These are phyloP conservation scores for Calephelis perditalis DNA, from an alignment of 2,888 invertebrate species.

Conservation along the genomic window DNA sequence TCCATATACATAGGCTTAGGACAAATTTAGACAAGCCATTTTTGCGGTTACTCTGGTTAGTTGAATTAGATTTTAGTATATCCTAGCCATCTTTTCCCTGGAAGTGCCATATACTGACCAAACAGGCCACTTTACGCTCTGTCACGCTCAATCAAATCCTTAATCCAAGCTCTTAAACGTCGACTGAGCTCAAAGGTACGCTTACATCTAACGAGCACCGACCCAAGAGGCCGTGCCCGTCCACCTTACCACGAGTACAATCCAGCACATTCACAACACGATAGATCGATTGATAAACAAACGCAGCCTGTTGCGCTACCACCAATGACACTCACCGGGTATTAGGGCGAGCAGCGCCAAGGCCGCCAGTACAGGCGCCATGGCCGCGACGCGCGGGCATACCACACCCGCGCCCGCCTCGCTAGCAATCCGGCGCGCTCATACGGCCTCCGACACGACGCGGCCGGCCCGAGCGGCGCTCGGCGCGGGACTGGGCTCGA, in stretches of 20 bases:
- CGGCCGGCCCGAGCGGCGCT: conserved; percentile 67
- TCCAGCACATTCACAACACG: conserved; percentile 62
- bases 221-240: not conserved
- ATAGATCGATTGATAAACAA: conserved; percentile 40
- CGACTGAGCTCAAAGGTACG: too few species aligned
- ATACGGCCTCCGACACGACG: conserved; percentile 52
- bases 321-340: conserved; percentile 61
- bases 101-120: too few species aligned
- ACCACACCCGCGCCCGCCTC: conserved; percentile 75
- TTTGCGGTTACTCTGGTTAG: too few species aligned
- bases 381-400: conserved; percentile 74
- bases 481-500: conserved; percentile 66
- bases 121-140: too few species aligned
- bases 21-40: too few species aligned
- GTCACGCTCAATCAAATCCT: too few species aligned
- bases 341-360: conserved; percentile 68
- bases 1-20: too few species aligned
- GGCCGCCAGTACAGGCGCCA: conserved; percentile 68
- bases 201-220: not conserved
- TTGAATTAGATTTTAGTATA: too few species aligned
- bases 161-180: too few species aligned
- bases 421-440: conserved; percentile 73
- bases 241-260: conserved; percentile 22
- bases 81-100: too few species aligned
- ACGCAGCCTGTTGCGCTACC: conserved; percentile 57